These are phyloP conservation scores for Amblyteles armatorius DNA, from an alignment of 2,888 invertebrate species.

Conservation along the genomic window DNA sequence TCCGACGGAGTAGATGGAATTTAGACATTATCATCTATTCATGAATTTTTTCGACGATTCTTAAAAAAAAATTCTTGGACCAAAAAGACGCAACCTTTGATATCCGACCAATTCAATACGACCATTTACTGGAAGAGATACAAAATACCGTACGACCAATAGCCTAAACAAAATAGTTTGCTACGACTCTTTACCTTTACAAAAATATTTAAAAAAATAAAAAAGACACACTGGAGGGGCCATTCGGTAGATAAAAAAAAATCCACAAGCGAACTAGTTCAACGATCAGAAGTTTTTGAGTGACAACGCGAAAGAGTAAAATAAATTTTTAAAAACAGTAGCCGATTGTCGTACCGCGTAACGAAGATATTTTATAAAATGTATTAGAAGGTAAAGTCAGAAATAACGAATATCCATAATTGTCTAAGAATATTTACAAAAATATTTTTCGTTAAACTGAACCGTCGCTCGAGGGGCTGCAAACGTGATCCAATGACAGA, in stretches of 20 bases:
- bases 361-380: conserved; percentile 62
- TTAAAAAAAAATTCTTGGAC: conserved; percentile 6
- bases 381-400: conserved; percentile 27
- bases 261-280: conserved; percentile 30
- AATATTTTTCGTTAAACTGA: conserved; percentile 27
- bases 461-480: neutral
- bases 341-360: conserved; percentile 64
- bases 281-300: conserved; percentile 18
- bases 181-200: conserved; percentile 61
- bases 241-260: conserved; percentile 36
- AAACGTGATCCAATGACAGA: neutral
- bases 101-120: conserved; percentile 52
- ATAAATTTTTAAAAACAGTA: conserved; percentile 30
- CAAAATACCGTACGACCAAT: conserved; percentile 53
- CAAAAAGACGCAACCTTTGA: conserved; percentile 34
- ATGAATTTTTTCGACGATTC: conserved; percentile 1
- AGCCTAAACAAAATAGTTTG: conserved; percentile 60
- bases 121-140: conserved; percentile 42
- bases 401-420: neutral
- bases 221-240: conserved; percentile 38
- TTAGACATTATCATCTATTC: neutral
- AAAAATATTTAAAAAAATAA: conserved; percentile 20
- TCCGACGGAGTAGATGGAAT: neutral
- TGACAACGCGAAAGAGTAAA: conserved; percentile 1
- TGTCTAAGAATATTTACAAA: conserved; percentile 30